Evolutionary conservation across 2,888 invertebrate genomes (phyloP).

Genomic region (Drosophila formosana): DNA sequence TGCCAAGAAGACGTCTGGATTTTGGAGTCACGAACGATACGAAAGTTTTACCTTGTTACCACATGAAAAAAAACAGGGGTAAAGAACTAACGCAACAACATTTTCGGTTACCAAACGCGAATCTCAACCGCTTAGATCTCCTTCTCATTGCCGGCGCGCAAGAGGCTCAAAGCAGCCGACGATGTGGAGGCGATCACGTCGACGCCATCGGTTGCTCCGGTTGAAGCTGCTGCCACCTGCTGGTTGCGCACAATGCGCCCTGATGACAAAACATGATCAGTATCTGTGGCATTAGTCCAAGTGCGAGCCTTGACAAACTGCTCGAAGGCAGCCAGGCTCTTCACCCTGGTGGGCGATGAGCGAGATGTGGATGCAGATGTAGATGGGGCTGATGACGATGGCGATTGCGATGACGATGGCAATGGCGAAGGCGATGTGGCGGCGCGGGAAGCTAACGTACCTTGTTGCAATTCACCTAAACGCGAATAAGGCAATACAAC

Average conservation of each 20-base stretch:
- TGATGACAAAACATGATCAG: conserved; percentile 72
- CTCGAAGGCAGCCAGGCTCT: conserved; percentile 71
- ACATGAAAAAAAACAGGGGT: conserved; percentile 40
- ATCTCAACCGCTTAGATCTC: conserved; percentile 49
- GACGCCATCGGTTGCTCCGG: conserved; percentile 22
- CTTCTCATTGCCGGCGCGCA: conserved; percentile 59
- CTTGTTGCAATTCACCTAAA: conserved; percentile 81
- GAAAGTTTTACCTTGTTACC: conserved; percentile 66
- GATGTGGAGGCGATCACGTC: conserved; percentile 36
- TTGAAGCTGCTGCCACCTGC: conserved; percentile 37
- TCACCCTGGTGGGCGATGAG: conserved; percentile 60
- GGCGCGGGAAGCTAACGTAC: conserved; percentile 69
- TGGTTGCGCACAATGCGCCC: conserved; percentile 65
- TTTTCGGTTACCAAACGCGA: conserved; percentile 52
- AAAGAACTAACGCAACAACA: conserved; percentile 24
- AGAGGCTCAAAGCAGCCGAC: conserved; percentile 38
- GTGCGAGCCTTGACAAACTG: conserved; percentile 69
- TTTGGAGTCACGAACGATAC: conserved; percentile 47
- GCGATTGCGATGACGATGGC: conserved; percentile 36
- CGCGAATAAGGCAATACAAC: conserved; percentile 64
- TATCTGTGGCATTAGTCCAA: conserved; percentile 62
- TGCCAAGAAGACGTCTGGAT: conserved; percentile 36
- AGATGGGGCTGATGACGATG: conserved; percentile 37
- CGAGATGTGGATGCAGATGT: conserved; percentile 44
- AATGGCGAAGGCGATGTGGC: conserved; percentile 43